Evolutionary conservation across 2,797 vertebrate species (phyloP), one percentile per base, ranked within the genome.

Genomic region (Remorina albescens): DNA sequence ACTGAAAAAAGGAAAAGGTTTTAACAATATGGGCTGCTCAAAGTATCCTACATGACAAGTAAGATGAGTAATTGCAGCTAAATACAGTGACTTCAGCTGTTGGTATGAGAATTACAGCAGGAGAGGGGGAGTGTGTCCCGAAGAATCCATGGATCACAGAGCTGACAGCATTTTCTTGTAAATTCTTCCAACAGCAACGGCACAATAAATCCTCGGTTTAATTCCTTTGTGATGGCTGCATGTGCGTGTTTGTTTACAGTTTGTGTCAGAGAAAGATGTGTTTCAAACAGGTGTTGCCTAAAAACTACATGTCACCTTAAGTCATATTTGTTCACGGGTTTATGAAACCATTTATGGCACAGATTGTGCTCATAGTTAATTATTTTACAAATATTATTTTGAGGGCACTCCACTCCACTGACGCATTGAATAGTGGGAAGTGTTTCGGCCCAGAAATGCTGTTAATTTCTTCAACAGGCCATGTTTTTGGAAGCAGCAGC

Each of bases 81-180:
- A 61, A 65, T 56, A 51, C 63, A 39, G 67, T 47, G 70, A 63
- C 57, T 77, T 69, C 56, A 77, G 56, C 41, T 58, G 59, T 54
- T 69, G 47, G 28, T 60, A 60, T 46, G 62, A 55, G 57, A 75
- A 75, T 65, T 61, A 51, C 2, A 72, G 50, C 47, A 44, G 58
- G 58, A 53, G 44, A 13, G 5, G n/a, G 30, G 26, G 62, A 64
- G 66, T 1, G 47, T 34, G 56, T 77, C 61, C 25, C 28, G 36
- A 63, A 72, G 51, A 74, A 68, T 76, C 76, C 34, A 19, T 34
- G 66, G 68, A 80, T 80, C 77, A 73, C 44, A 81, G 65, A 64
- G 55, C 51, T 58, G 47, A 69, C 74, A 60, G 61, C 25, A 2
- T 71, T 70, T 65, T 63, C 73, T 79, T 74, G 66, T 79, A 71